phyloP scores from a whole-genome alignment of 2,113 vertebrate genomes.

The Protobothrops flavoviridis region DNA sequence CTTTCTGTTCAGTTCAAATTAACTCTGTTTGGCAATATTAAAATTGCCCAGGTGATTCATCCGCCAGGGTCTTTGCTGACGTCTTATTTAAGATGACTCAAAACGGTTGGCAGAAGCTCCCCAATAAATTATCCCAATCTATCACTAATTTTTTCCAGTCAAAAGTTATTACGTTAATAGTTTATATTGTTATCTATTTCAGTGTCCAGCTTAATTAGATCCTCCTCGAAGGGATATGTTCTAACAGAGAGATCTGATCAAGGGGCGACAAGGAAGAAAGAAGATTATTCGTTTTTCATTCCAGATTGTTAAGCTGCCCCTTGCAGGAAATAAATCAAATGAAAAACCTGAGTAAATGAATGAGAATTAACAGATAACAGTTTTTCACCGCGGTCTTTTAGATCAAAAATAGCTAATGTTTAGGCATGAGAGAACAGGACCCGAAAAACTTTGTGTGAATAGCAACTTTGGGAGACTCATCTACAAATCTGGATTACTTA shows the following conservation, averaged over 20 bases:
- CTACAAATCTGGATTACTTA: not conserved
- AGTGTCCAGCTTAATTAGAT: not conserved
- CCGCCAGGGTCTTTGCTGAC: constrained; percentile 23
- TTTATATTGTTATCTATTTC: not conserved
- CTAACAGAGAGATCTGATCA: not conserved
- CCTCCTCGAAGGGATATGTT: not conserved
- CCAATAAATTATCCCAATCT: not conserved
- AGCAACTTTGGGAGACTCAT: not conserved
- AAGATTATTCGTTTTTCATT: not conserved
- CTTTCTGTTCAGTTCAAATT: constrained; percentile 1
- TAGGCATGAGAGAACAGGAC: not conserved
- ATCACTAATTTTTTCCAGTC: constrained; percentile 14
- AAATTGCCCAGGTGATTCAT: constrained; percentile 11
- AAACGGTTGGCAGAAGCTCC: constrained; percentile 20
- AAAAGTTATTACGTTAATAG: not conserved
- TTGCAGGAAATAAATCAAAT: not conserved
- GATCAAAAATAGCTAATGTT: not conserved
- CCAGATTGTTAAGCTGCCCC: not conserved
- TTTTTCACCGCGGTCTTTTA: not conserved
- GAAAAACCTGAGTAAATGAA: not conserved
- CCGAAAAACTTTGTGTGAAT: not conserved
- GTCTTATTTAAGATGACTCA: constrained; percentile 29
- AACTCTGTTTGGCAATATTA: constrained; percentile 32
- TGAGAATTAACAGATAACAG: not conserved
- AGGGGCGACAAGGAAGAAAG: not conserved